Conservation (phyloP, 2,113 vertebrate genomes). For the Eleginops maclovinus region DNA sequence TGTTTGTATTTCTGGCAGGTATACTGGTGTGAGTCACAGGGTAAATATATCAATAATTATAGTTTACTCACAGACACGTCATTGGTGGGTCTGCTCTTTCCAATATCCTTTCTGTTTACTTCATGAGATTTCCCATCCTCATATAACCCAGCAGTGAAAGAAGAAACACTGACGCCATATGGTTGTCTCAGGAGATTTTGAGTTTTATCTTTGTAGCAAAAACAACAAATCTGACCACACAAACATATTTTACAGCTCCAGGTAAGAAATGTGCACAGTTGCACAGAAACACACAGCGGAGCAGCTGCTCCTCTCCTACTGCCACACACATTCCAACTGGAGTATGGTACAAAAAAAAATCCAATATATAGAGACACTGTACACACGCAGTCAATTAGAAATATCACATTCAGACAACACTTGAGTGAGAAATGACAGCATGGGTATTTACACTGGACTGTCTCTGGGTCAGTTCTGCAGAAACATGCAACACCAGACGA, state of each 20-base stretch:
- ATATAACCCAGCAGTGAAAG: neutral
- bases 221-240: conserved; percentile 70
- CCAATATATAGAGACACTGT: conserved; percentile 58
- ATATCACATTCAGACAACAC: conserved; percentile 45
- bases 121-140: neutral
- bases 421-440: conserved; percentile 31
- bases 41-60: no score
- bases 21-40: no score
- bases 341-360: conserved; percentile 60
- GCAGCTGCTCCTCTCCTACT: conserved; percentile 13
- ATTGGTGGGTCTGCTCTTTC: no score
- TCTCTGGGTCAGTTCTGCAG: conserved; percentile 24
- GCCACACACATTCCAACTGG: conserved; percentile 24
- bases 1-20: no score
- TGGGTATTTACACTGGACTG: conserved; percentile 27
- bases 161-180: conserved; percentile 24
- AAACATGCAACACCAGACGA: conserved; percentile 52
- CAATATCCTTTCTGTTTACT: neutral
- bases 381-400: conserved; percentile 41
- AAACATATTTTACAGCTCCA: conserved; percentile 65
- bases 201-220: conserved; percentile 68
- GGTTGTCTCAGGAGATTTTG: conserved; percentile 41
- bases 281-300: conserved; percentile 32
- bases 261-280: conserved; percentile 45
- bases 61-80: no score